Base-by-base conservation (phyloP, 2,113 vertebrate species). In the Ascaphus truei region DNA sequence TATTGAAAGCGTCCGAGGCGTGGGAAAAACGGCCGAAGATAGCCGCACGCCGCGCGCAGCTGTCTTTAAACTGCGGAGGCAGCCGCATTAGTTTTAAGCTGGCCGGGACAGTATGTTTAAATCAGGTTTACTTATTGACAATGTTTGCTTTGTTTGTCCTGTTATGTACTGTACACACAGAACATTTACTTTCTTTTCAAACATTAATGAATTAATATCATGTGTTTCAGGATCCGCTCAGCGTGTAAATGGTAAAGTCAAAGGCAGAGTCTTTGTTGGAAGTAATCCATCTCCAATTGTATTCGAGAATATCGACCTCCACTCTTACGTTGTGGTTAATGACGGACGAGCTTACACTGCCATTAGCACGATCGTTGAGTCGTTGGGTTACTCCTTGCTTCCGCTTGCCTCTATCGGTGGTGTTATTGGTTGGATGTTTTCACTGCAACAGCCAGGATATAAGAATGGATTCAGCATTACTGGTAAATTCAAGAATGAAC, bases 361-460 rank as follows among this genome's bases (percentile, higher is more conserved):
- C 59, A 92, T 99, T 80, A 99, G 96, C 80, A 93, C 92, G 75
- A 90, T 98, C 62, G 93, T 93, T 0, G 67, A 81, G 10, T 64
- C 62, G 2, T 1, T 98, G 0, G 96, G 96, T 0, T 90, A 92
- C 15, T 95, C 96, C 0, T 85, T 99, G 66, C 83, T 92, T 53
- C 93, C 95, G 3, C 89, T 99, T 66, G 84, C 93, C 0, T 91
- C 92, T 5, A 73, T 98, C 0, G 94, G 93, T 10, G 93, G 92
- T 13, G 78, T 93, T 76, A 96, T 99, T 22, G 96, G 96, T 12
- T 99, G 96, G 96, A 93, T 95, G 73, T 99, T 98, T 73, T 94
- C 96, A 3, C 90, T 98, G 76, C 93, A 98, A 73, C 93, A 96
- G 52, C 90, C 93, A 1, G 92, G 90, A 63, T 95, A 90, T 77